These are phyloP conservation scores for Anguilla obscura DNA, from an alignment of 2,797 vertebrate genomes.

Conservation along the genomic window DNA sequence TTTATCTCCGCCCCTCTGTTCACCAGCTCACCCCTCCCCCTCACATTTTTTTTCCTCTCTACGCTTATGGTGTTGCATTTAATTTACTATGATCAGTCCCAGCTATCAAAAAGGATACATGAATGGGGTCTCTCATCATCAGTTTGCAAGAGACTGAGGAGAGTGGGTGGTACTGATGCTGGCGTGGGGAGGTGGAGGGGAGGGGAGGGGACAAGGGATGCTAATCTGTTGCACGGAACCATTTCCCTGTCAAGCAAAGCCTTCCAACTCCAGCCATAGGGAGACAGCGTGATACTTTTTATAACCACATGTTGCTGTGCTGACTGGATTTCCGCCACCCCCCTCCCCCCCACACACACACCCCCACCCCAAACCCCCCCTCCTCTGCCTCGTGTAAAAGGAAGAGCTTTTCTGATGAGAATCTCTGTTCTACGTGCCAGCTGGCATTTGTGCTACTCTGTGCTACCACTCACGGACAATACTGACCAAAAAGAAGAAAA, in stretches of 20 bases:
- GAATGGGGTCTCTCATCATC: conserved; percentile 60
- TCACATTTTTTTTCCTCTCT: conserved; percentile 15
- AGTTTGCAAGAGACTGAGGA: conserved; percentile 46
- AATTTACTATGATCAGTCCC: conserved; percentile 44
- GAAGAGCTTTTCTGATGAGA: conserved; percentile 59
- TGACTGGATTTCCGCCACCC: conserved; percentile 53
- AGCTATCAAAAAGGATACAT: conserved; percentile 57
- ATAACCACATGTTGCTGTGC: conserved; percentile 76
- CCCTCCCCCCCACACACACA: conserved; percentile 23
- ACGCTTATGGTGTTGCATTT: conserved; percentile 51
- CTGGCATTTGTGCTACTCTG: conserved; percentile 58
- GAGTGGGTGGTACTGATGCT: conserved; percentile 61
- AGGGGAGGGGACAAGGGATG: conserved; percentile 49
- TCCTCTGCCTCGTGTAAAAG: conserved; percentile 43
- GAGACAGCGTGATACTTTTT: conserved; percentile 60
- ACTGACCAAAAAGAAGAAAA: conserved; percentile 28
- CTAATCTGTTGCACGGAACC: conserved; percentile 59
- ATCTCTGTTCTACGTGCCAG: conserved; percentile 72
- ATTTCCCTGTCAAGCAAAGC: conserved; percentile 42
- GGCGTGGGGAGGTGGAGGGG: conserved; percentile 37
- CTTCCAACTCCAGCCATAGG: conserved; percentile 58
- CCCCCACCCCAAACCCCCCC: conserved; percentile 42
- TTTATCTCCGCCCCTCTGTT: conserved; percentile 32
- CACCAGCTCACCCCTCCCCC: conserved; percentile 27
- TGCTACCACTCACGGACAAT: conserved; percentile 46